A percentile compares a stretch with the other conserved stretches of the same genome.
These are phyloP conservation scores for Dinomys branickii DNA, from an alignment of 2,113 vertebrate species.

Conservation along the genomic window DNA sequence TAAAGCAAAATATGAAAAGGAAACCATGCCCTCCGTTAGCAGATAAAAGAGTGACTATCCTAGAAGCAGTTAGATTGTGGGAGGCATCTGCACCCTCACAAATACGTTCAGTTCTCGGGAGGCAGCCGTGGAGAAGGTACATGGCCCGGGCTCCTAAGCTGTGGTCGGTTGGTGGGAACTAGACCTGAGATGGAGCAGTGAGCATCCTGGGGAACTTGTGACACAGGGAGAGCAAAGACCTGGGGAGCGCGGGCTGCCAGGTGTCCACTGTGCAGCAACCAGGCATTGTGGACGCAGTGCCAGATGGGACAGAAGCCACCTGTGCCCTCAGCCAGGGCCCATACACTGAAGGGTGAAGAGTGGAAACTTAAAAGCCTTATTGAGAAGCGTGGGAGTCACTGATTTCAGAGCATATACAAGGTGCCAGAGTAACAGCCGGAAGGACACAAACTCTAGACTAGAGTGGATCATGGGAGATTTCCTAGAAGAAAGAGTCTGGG, in stretches of 20 bases:
- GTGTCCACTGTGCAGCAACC: neutral
- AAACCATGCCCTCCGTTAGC: fast-evolving
- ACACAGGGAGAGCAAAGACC: too few relatives aligned
- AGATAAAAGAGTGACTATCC: fast-evolving
- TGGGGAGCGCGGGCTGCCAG: neutral
- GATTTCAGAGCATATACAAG: neutral
- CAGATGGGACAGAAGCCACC: neutral
- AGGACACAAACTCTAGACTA: neutral
- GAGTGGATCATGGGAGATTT: neutral
- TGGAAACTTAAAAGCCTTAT: neutral
- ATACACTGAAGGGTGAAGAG: too few relatives aligned
- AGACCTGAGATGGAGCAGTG: too few relatives aligned
- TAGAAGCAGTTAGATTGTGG: fast-evolving
- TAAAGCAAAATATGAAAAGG: neutral
- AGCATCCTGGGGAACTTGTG: neutral
- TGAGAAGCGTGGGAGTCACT: neutral
- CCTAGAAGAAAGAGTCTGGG: neutral
- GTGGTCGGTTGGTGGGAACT: too few relatives aligned
- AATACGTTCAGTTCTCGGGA: neutral
- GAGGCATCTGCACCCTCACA: fast-evolving
- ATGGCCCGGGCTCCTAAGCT: neutral
- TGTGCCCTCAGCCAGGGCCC: too few relatives aligned
- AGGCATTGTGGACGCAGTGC: neutral
- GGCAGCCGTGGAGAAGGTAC: fast-evolving
- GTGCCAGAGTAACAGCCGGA: neutral